Percentiles rank a stretch among this genome's conserved stretches.
Evolutionary conservation across 2,113 vertebrate species (phyloP).

Genomic region (Crocuta crocuta): DNA sequence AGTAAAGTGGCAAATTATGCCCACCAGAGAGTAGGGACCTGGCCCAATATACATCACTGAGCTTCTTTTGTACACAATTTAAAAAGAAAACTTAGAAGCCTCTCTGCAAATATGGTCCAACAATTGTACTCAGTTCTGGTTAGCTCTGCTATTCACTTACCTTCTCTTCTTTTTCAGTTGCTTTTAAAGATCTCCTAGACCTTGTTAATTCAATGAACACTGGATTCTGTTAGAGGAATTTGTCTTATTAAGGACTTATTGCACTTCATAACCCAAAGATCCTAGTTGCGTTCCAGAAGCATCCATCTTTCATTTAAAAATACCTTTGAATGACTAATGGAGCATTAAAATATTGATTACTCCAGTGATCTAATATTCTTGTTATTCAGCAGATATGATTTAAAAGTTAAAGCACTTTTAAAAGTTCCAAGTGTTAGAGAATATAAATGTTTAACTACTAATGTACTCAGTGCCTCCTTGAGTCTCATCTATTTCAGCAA

Average conservation of each 20-base stretch:
- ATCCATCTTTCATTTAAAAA: background rate
- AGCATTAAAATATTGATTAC: background rate
- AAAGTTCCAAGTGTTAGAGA: slow-evolving; percentile 32
- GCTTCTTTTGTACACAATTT: background rate
- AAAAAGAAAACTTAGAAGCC: background rate
- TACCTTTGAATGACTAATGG: background rate
- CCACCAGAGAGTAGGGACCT: background rate
- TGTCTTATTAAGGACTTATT: background rate
- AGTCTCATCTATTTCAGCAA: background rate
- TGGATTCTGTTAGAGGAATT: background rate
- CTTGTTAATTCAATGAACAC: background rate
- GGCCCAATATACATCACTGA: background rate
- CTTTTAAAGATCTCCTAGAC: background rate
- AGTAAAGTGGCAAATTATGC: background rate
- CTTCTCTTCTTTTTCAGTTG: background rate
- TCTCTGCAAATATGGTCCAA: background rate
- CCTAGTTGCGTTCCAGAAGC: background rate
- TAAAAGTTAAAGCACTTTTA: slow-evolving; percentile 27
- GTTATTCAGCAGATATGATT: background rate
- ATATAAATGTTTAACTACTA: background rate
- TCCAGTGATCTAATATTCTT: background rate
- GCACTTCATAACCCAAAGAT: background rate
- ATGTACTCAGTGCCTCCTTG: background rate
- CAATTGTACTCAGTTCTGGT: background rate
- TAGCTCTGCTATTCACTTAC: background rate